Conservation (phyloP, 2,113 vertebrate species). For the Amphiprion percula region DNA sequence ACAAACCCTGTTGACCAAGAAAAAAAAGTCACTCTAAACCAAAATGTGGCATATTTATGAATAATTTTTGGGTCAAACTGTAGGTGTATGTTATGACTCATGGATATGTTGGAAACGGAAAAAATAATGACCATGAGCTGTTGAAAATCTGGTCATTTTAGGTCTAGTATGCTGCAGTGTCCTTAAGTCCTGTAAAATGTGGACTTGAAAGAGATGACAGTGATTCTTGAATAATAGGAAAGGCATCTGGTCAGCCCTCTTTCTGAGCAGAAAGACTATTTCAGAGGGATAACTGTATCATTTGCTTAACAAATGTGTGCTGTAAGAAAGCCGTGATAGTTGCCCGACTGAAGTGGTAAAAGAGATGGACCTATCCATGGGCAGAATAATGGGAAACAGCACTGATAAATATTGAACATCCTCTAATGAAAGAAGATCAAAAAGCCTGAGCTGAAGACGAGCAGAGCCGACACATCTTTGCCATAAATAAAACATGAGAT, state of each 20-base stretch:
- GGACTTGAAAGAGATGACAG: constrained; percentile 6
- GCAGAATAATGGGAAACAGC: constrained; percentile 74
- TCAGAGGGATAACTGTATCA: constrained; percentile 39
- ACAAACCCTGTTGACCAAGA: too few relatives aligned
- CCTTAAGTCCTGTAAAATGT: constrained; percentile 16
- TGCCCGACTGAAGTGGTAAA: constrained; percentile 46
- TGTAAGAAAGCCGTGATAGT: constrained; percentile 42
- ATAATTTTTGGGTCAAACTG: too few relatives aligned
- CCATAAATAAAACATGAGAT: constrained; percentile 82
- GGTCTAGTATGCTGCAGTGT: neutral
- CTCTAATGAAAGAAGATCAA: constrained; percentile 84
- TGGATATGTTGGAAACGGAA: constrained; percentile 23
- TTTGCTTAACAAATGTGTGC: constrained; percentile 62
- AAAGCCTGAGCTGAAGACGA: constrained; percentile 77
- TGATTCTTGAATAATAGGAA: neutral
- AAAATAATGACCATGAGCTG: constrained; percentile 19
- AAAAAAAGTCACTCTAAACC: too few relatives aligned
- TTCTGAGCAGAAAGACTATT: constrained; percentile 9
- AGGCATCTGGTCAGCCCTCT: constrained; percentile 9
- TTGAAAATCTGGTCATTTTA: constrained; percentile 5
- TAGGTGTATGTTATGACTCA: neutral
- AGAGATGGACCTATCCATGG: constrained; percentile 62
- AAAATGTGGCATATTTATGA: too few relatives aligned
- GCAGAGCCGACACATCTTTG: constrained; percentile 71
- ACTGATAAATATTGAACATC: constrained; percentile 84